A percentile compares a stretch with the other conserved stretches of the same genome.
phyloP scores from a whole-genome alignment of 2,888 invertebrate species.

The Dolomedes plantarius region DNA sequence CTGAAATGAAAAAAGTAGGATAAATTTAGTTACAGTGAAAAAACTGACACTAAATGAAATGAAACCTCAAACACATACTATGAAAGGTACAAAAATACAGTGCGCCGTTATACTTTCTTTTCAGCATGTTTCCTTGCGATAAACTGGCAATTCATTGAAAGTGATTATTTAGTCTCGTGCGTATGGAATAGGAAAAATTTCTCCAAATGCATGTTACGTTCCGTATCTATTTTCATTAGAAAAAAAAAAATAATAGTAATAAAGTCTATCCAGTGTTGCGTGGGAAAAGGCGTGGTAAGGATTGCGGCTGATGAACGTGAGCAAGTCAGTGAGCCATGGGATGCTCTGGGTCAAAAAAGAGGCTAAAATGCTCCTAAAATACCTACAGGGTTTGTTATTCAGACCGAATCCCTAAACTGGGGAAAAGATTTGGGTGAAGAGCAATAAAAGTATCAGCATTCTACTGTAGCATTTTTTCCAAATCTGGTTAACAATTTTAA shows the following conservation, averaged over 20 bases:
- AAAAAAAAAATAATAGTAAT: background rate
- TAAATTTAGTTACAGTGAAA: no score
- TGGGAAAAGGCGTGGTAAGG: constrained; percentile 6
- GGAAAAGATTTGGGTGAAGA: constrained; percentile 35
- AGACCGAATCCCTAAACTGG: constrained; percentile 32
- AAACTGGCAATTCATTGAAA: background rate
- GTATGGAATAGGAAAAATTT: background rate
- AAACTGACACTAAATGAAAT: no score
- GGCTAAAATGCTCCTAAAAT: constrained; percentile 28
- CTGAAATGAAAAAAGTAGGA: no score
- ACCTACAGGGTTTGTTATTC: constrained; percentile 31
- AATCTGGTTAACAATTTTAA: background rate
- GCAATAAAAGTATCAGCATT: constrained; percentile 25
- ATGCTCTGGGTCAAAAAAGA: constrained; percentile 11
- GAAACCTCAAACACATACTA: no score
- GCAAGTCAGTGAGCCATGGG: background rate
- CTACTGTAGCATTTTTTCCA: background rate
- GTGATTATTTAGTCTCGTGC: background rate
- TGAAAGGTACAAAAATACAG: no score
- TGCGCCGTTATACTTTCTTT: no score
- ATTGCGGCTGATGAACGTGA: constrained; percentile 23
- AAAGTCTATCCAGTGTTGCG: background rate
- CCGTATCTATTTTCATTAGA: background rate
- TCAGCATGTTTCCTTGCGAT: no score
- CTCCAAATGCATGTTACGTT: background rate